These are phyloP conservation scores for Poliocrania exsul DNA, from an alignment of 2,797 vertebrate species.

Conservation along the genomic window DNA sequence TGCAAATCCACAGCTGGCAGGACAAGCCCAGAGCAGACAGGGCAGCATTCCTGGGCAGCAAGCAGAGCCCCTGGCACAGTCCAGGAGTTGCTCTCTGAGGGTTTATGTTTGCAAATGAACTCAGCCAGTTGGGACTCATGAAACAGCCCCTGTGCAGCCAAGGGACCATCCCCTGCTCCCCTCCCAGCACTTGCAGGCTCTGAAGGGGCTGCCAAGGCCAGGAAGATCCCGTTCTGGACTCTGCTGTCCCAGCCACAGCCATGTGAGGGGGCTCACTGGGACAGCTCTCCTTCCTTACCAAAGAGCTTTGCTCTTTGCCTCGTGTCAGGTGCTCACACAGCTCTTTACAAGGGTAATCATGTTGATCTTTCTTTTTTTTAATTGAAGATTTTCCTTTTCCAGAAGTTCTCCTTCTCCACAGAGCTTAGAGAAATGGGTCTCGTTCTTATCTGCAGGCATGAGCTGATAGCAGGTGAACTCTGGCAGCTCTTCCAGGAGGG, in stretches of 20 bases:
- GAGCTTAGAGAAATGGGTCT: neutral
- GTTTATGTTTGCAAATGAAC: conserved; percentile 14
- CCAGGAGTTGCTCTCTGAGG: neutral
- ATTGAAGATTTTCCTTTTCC: neutral
- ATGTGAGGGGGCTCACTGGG: neutral
- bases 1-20: conserved; percentile 48
- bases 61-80: conserved; percentile 23
- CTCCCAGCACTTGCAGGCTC: neutral
- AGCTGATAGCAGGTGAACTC: conserved; percentile 28
- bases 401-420: neutral
- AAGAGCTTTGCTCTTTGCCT: neutral
- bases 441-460: neutral
- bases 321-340: neutral
- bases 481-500: conserved; percentile 13
- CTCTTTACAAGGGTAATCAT: neutral
- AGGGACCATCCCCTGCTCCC: neutral
- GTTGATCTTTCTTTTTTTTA: too few relatives aligned
- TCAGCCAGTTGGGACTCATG: neutral
- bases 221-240: neutral
- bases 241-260: neutral
- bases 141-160: neutral
- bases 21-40: conserved; percentile 18
- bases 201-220: neutral
- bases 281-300: neutral
- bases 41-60: neutral